A percentile compares a stretch with the other conserved stretches of the same genome.
These are phyloP conservation scores for Gavialis gangeticus DNA, from an alignment of 2,113 vertebrate species.

Conservation along the genomic window DNA sequence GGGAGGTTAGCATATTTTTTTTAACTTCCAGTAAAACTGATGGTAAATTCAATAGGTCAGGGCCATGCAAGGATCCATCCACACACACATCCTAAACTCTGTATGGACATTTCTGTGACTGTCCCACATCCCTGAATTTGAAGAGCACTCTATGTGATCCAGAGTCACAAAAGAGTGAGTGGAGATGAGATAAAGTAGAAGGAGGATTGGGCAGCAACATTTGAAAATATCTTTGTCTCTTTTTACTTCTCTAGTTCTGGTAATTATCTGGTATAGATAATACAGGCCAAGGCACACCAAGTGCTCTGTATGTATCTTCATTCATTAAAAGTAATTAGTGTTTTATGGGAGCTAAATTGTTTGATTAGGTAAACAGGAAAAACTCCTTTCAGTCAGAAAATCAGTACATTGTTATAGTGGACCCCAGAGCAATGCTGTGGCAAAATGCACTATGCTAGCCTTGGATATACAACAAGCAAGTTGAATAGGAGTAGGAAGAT, in stretches of 20 bases:
- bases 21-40: background rate
- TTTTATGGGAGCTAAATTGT: background rate
- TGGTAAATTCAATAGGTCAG: background rate
- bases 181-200: background rate
- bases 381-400: background rate
- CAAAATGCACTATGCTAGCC: background rate
- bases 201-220: background rate
- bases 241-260: background rate
- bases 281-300: background rate
- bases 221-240: background rate
- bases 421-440: background rate
- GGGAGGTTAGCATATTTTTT: background rate
- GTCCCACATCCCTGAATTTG: background rate
- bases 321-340: background rate
- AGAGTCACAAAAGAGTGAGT: background rate
- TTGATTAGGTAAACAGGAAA: background rate
- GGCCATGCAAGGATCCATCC: background rate
- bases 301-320: background rate
- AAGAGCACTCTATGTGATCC: background rate
- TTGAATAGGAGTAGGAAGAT: rapidly evolving
- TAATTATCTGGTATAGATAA: background rate
- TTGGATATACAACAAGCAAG: background rate
- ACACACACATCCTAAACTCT: background rate
- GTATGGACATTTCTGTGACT: background rate
- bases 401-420: background rate